Percentiles rank a stretch among this genome's conserved stretches.
Conservation (phyloP, 2,797 vertebrate species). For the Balearica regulorum region DNA sequence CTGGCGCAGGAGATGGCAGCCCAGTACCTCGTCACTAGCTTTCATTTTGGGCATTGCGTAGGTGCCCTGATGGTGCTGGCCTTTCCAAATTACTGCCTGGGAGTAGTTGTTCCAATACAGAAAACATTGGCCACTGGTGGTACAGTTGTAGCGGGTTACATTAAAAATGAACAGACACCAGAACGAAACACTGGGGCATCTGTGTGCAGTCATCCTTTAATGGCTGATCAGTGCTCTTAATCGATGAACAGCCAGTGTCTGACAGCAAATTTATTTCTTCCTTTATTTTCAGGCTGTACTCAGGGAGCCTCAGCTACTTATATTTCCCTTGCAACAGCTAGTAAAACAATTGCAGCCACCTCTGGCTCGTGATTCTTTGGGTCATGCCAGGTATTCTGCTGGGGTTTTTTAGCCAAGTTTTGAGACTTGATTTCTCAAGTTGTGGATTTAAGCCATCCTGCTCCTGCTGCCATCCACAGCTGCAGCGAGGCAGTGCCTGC, state of each 20-base stretch:
- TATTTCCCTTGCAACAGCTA: not conserved
- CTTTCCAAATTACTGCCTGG: not conserved
- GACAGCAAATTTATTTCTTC: not conserved
- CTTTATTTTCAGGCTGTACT: not conserved
- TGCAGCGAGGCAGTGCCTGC: not conserved
- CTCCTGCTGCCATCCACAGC: not conserved
- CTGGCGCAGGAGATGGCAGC: rapidly evolving
- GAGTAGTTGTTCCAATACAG: not conserved
- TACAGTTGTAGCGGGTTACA: not conserved
- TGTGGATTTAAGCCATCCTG: not conserved
- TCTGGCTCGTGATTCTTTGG: not conserved
- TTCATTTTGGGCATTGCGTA: not conserved
- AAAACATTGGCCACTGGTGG: not conserved
- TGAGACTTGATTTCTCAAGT: not conserved
- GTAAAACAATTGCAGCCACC: not conserved
- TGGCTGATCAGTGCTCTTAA: not conserved
- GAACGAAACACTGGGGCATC: not conserved
- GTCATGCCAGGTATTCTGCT: not conserved
- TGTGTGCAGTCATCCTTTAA: not conserved
- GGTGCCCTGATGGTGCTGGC: not conserved
- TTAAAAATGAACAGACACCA: not conserved
- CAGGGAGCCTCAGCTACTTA: not conserved
- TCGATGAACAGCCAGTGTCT: not conserved
- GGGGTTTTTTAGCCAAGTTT: not conserved
- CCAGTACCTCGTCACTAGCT: rapidly evolving